Percentiles rank a stretch among this genome's conserved stretches.
Conservation (phyloP, 2,888 invertebrate genomes). For the Onthophagus sagittarius region DNA sequence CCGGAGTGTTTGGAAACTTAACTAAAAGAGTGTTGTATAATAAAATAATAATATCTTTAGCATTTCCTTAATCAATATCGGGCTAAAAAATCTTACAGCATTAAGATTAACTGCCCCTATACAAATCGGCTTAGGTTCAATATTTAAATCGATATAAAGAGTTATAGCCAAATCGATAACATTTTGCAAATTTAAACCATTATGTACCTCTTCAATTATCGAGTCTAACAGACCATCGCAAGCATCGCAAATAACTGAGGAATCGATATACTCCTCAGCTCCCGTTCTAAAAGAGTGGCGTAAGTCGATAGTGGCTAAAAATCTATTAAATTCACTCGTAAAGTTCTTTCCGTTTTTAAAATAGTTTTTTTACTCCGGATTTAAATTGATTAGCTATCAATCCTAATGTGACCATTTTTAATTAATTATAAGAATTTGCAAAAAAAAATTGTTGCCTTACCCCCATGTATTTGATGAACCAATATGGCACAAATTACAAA, state of each 20-base stretch:
- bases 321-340: neutral
- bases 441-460: neutral
- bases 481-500: neutral
- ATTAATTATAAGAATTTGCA: neutral
- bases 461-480: neutral
- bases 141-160: slow-evolving; percentile 55
- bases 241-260: neutral
- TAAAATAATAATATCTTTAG: slow-evolving; percentile 52
- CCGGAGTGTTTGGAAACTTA: slow-evolving; percentile 51
- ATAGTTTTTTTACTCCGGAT: slow-evolving; percentile 12
- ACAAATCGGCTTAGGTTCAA: slow-evolving; percentile 59
- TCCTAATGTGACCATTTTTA: neutral
- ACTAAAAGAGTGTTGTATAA: slow-evolving; percentile 47
- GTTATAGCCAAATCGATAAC: neutral
- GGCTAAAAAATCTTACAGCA: slow-evolving; percentile 50
- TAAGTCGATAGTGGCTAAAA: slow-evolving; percentile 9
- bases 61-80: slow-evolving; percentile 56
- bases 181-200: slow-evolving; percentile 3
- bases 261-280: slow-evolving; percentile 5
- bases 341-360: slow-evolving; percentile 9
- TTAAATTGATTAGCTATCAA: slow-evolving; percentile 1
- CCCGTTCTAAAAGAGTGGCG: slow-evolving; percentile 13
- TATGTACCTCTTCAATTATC: slow-evolving; percentile 14
- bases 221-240: slow-evolving; percentile 15
- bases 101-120: slow-evolving; percentile 56